These are phyloP conservation scores for Nephrotoma flavescens DNA, from an alignment of 2,888 invertebrate genomes.

Conservation along the genomic window DNA sequence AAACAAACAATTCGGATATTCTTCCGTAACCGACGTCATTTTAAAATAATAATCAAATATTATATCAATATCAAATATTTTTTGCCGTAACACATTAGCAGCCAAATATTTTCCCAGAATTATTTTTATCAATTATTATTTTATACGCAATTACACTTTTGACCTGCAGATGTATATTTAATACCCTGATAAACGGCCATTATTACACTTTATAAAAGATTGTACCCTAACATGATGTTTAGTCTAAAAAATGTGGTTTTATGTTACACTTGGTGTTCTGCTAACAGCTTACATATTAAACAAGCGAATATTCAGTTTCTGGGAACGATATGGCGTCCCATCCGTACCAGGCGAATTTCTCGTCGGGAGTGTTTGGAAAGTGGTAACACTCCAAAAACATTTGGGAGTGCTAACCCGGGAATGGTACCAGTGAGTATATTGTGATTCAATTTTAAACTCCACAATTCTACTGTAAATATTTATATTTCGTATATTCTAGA, in stretches of 20 bases:
- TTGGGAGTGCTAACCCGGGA: conserved; percentile 9
- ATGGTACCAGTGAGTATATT: conserved; percentile 9
- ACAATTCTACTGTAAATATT: neutral
- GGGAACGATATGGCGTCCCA: conserved; percentile 10
- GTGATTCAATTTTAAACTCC: neutral
- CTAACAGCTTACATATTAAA: neutral
- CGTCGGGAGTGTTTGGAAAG: conserved; percentile 12
- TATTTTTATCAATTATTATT: too few species aligned
- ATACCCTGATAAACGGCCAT: too few species aligned
- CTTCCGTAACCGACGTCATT: too few species aligned
- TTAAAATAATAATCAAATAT: too few species aligned
- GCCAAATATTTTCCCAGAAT: too few species aligned
- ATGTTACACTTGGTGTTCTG: neutral
- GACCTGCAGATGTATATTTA: too few species aligned
- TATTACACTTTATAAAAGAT: too few species aligned
- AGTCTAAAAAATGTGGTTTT: neutral
- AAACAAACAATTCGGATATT: too few species aligned
- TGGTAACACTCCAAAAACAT: conserved; percentile 8
- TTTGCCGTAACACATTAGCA: too few species aligned
- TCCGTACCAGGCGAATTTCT: conserved; percentile 9
- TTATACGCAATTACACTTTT: too few species aligned
- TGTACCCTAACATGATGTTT: neutral
- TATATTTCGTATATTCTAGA: neutral
- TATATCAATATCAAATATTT: too few species aligned
- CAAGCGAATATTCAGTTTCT: neutral